Conservation (phyloP, 2,113 vertebrate species). For the Platichthys stellatus region DNA sequence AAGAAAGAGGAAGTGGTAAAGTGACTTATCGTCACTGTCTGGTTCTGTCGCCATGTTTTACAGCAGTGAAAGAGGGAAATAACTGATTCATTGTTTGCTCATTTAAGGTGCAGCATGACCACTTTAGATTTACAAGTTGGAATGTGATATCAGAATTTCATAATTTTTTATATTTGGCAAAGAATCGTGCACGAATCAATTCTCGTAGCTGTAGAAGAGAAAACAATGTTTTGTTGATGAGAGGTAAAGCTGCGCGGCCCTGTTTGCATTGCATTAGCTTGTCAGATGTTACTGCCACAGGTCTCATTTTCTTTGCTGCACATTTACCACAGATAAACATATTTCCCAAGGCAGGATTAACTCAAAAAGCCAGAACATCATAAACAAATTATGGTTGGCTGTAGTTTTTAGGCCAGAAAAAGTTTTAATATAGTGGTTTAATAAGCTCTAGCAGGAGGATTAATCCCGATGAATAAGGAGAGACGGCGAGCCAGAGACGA, state of each 20-base stretch:
- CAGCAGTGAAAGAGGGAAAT: neutral
- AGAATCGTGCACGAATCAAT: conserved; percentile 10
- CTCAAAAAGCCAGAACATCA: conserved; percentile 22
- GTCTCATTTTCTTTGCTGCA: neutral
- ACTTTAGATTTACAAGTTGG: no score
- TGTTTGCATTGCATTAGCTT: neutral
- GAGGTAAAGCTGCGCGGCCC: neutral
- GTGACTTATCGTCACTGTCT: conserved; percentile 37
- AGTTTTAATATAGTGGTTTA: conserved; percentile 20
- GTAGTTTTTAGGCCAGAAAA: conserved; percentile 8
- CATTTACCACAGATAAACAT: neutral
- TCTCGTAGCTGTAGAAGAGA: neutral
- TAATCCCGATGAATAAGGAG: conserved; percentile 18
- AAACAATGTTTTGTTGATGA: neutral
- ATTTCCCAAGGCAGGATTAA: conserved; percentile 24
- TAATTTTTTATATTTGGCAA: neutral
- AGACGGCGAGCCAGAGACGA: conserved; percentile 20
- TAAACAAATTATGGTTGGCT: conserved; percentile 31
- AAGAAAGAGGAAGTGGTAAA: conserved; percentile 25
- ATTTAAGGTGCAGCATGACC: neutral
- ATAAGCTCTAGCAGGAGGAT: conserved; percentile 13
- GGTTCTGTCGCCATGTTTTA: conserved; percentile 11
- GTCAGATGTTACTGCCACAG: neutral
- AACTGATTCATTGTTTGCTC: conserved; percentile 27
- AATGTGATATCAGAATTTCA: conserved; percentile 12